Evolutionary conservation across 2,113 vertebrate genomes (phyloP).

Genomic region (Symphodus melops): DNA sequence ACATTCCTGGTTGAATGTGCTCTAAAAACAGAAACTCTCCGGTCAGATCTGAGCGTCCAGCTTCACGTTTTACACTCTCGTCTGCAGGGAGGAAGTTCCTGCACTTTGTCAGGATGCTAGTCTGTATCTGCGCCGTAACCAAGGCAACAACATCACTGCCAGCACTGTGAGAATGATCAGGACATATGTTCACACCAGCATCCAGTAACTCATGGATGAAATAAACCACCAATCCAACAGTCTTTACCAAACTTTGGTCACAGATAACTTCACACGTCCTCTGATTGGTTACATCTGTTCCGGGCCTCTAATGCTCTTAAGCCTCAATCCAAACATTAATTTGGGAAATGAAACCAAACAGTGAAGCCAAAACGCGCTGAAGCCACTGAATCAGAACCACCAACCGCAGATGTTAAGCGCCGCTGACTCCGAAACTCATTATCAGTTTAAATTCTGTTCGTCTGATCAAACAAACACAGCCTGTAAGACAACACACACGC

Average conservation of each 20-base stretch:
- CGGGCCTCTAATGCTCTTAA: conserved; percentile 65
- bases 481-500: conserved; percentile 56
- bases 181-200: neutral
- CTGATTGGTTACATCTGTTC: conserved; percentile 65
- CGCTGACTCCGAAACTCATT: conserved; percentile 68
- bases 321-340: conserved; percentile 72
- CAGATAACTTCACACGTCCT: conserved; percentile 46
- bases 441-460: conserved; percentile 70
- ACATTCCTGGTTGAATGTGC: too few species aligned
- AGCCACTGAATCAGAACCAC: conserved; percentile 64
- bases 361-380: conserved; percentile 53
- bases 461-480: conserved; percentile 73
- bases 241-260: conserved; percentile 47
- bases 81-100: neutral
- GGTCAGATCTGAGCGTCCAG: too few species aligned
- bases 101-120: neutral
- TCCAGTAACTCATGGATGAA: conserved; percentile 8
- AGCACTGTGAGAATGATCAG: neutral
- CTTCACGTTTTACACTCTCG: neutral
- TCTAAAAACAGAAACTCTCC: too few species aligned
- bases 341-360: conserved; percentile 55
- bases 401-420: conserved; percentile 62
- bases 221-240: conserved; percentile 18
- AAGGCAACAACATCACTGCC: neutral
- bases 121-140: neutral